Base-by-base conservation (phyloP, 2,888 invertebrate genomes). In the Epistrophella euchroma region DNA sequence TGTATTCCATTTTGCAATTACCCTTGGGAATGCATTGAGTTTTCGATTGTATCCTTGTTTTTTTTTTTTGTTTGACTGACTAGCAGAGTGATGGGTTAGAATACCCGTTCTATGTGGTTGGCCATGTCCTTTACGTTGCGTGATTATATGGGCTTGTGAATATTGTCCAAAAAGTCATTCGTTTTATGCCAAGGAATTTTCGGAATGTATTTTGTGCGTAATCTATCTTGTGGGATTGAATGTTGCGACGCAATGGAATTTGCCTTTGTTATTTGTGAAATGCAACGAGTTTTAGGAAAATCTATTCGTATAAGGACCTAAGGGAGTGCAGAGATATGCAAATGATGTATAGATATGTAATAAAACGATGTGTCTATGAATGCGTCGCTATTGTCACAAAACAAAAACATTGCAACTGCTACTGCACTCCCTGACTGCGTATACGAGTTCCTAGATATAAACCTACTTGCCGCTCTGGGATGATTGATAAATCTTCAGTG, bases 401-500 rank as follows among this genome's bases (percentile, higher is more conserved):
- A 77, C 77, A 79, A 71, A 47, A 73, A 64, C 73, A 80, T 45
- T 52, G 47, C 70, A 62, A 66, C 35, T 68, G 68, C 22, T n/a
- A 55, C 17, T 32, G 6, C 28, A 5, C 28, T 28, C 2, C 40
- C 28, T 64, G 32, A 43, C 13, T 64, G 25, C 13, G 52, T 52
- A 25, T 4, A 28, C 28, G 28, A 6, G 28, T 28, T 28, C 4
- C 2, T 28, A 28, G 0, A 28, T 25, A 4, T 25, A 25, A 4
- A 28, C 28, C 4, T 6, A 28, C 17, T 43, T 2, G 3, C 17
- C 9, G 13, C 13, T 28, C 19, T 64, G 19, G 19, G 60, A 76
- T 80, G 84, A 85, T 80, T 80, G 85, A 85, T 85, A 76, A 68
- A 77, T 85, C 80, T 77, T 75, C 47, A 66, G 55, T 64, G 75